Base-by-base conservation (phyloP, 2,888 invertebrate genomes). In the Pachliopta kotzebuea region DNA sequence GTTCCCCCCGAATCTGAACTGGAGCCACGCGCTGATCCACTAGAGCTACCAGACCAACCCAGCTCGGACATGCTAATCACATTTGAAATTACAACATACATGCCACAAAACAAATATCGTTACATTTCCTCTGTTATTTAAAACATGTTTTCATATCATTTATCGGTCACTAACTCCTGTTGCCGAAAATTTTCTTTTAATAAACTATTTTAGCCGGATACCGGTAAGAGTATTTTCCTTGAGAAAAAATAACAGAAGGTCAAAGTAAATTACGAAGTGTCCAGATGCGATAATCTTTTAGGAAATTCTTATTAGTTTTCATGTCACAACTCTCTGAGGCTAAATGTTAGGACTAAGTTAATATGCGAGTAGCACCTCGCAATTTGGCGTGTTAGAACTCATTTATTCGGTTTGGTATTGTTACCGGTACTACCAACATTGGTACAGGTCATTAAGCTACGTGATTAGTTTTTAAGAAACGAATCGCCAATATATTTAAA, bases 1-100 rank as follows among this genome's bases (percentile, higher is more conserved):
- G 84, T 76, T 67, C 83, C 86, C 57, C 86, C 86, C 18, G 89
- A 89, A 60, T 92, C 92, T 42, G 91, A 90, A 73, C 90, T 90
- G 1, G 91, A 92, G 63, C 91, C 91, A 63, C 91, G 90, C 11
- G 86, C 89, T 18, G 91, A 91, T 1, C 91, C 91, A 62, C 89
- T 89, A 60, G 92, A 92, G 73, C 89, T 91, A 76, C 87, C 88
- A 60, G 92, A 92, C 91, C 92, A 92, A 64, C 84, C 83, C 76
- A 90, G 72, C 74, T 90, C 90, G 0, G 90, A 87, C 79, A 88
- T 71, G 66, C 88, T 90, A 71, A 9, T 57, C 56, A 18, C 23
- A 55, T 21, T 20, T 17, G 31, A 29, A 50, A 45, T 45, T n/a
- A 11, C 4, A 37, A 37, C 2, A 37, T 26, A 26, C 26, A 26